These are phyloP conservation scores for Cordilura impudica DNA, from an alignment of 2,888 invertebrate species.

Conservation along the genomic window DNA sequence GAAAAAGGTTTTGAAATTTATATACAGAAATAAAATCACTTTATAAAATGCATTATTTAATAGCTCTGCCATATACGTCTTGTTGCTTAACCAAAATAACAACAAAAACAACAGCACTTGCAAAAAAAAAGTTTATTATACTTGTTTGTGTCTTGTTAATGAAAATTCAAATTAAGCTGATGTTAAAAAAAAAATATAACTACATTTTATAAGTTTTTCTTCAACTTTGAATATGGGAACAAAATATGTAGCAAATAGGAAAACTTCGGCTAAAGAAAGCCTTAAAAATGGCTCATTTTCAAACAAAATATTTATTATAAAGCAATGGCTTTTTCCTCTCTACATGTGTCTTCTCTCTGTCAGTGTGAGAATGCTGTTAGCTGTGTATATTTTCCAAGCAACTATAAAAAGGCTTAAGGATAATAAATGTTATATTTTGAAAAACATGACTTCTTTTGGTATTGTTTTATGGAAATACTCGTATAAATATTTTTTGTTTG, in stretches of 20 bases:
- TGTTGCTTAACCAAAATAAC: constrained; percentile 36
- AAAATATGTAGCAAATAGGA: constrained; percentile 35
- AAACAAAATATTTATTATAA: constrained; percentile 24
- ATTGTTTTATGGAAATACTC: constrained; percentile 60
- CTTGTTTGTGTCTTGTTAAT: constrained; percentile 59
- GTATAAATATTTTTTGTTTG: constrained; percentile 38
- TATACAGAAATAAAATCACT: no score
- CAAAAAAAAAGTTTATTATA: constrained; percentile 39
- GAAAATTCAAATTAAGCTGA: constrained; percentile 58
- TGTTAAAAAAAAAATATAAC: background rate
- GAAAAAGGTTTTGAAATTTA: no score
- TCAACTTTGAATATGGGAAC: constrained; percentile 32
- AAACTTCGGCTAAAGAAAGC: constrained; percentile 21
- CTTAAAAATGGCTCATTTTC: background rate
- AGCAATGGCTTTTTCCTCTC: constrained; percentile 27
- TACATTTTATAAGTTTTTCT: constrained; percentile 22
- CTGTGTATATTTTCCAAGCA: no score
- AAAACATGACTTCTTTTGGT: constrained; percentile 50
- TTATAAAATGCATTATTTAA: no score
- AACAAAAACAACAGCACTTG: constrained; percentile 17
- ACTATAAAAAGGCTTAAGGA: constrained; percentile 62
- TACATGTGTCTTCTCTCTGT: background rate
- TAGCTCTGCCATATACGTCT: constrained; percentile 29
- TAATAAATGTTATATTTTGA: constrained; percentile 61
- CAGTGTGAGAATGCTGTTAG: background rate